A percentile compares a stretch with the other conserved stretches of the same genome.
These are phyloP conservation scores for Nothobranchius kuhntae DNA, from an alignment of 2,113 vertebrate genomes.

Conservation along the genomic window DNA sequence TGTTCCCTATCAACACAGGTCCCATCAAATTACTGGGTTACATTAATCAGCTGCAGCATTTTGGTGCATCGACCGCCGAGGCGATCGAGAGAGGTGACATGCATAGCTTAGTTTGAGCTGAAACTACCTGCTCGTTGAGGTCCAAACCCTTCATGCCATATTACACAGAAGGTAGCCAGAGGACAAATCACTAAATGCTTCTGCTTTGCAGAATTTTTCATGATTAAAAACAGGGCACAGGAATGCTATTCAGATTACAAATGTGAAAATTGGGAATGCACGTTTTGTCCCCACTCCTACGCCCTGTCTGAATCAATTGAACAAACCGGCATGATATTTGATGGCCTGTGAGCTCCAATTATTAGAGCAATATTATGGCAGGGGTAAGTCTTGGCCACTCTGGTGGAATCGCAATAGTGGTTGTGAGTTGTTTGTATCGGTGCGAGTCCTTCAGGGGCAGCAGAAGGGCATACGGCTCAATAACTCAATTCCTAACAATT, in stretches of 20 bases:
- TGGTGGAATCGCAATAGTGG: conserved; percentile 75
- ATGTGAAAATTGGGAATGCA: conserved; percentile 62
- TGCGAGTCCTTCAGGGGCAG: conserved; percentile 73
- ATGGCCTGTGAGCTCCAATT: conserved; percentile 79
- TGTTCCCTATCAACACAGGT: conserved; percentile 45
- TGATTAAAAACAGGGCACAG: conserved; percentile 59
- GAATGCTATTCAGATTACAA: conserved; percentile 60
- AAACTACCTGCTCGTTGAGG: background rate
- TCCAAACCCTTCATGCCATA: conserved; percentile 2
- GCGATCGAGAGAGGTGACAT: conserved; percentile 32
- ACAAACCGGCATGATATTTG: conserved; percentile 77
- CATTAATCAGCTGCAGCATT: conserved; percentile 47
- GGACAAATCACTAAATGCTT: conserved; percentile 59
- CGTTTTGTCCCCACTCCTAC: conserved; percentile 22
- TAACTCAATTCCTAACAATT: conserved; percentile 84
- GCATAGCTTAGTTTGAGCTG: conserved; percentile 7
- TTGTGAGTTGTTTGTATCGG: conserved; percentile 76
- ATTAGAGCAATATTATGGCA: conserved; percentile 81
- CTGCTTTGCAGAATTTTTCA: conserved; percentile 42
- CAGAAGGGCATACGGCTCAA: conserved; percentile 80
- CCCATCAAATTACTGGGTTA: conserved; percentile 48
- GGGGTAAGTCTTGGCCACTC: conserved; percentile 64
- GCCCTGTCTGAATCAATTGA: conserved; percentile 80
- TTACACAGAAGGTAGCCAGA: conserved; percentile 49
- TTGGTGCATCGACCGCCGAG: conserved; percentile 13